Conservation (phyloP, 37 sponge, comb jelly and placozoan species). For the Spongia lamella region DNA sequence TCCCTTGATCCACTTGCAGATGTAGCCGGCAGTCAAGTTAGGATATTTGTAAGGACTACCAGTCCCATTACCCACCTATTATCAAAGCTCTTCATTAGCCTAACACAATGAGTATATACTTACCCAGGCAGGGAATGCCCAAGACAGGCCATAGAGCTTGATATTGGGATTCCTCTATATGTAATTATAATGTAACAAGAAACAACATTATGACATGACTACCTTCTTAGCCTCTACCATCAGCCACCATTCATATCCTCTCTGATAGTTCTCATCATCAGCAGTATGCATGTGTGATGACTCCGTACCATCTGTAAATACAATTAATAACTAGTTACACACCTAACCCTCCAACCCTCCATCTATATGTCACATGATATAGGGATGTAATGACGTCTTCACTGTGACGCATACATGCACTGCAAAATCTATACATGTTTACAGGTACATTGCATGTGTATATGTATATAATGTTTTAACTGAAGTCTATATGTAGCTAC, state of each 20-base stretch:
- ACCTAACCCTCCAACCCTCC: no score
- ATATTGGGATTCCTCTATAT: constrained; percentile 75
- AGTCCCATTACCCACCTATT: constrained; percentile 66
- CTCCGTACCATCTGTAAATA: constrained; percentile 85
- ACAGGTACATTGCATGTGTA: no score
- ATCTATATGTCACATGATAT: no score
- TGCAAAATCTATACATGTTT: no score
- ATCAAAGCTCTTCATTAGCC: no score
- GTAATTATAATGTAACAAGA: not conserved
- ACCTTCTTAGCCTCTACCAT: constrained; percentile 90
- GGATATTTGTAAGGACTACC: constrained; percentile 65
- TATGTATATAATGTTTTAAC: no score
- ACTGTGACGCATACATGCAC: no score
- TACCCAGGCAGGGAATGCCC: constrained; percentile 88
- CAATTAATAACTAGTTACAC: no score
- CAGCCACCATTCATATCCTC: constrained; percentile 90
- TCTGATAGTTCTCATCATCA: constrained; percentile 72
- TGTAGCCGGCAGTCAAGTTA: constrained; percentile 64
- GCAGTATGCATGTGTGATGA: constrained; percentile 81
- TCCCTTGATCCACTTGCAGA: constrained; percentile 74
- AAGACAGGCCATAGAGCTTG: constrained; percentile 80
- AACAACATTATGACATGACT: not conserved
- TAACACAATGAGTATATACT: no score
- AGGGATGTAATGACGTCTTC: no score
- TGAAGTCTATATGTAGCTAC: no score